Percentiles rank a stretch among this genome's conserved stretches.
Conservation (phyloP, 2,888 invertebrate species). For the Synergus laeviventris region DNA sequence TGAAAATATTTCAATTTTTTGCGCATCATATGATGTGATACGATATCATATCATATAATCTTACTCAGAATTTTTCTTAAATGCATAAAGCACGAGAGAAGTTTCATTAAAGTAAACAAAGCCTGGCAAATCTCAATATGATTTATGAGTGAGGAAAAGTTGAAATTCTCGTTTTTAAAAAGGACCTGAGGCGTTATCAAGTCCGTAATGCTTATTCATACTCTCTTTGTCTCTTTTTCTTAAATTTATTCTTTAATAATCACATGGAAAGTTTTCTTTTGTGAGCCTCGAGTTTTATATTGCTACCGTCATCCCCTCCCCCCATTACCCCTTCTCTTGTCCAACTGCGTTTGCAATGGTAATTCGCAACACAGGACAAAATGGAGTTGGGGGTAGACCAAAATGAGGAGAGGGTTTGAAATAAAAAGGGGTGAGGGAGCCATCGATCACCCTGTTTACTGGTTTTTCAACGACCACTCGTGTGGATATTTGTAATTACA, state of each 20-base stretch:
- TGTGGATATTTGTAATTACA: conserved; percentile 74
- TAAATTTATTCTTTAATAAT: conserved; percentile 35
- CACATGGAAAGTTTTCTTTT: conserved; percentile 28
- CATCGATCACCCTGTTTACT: conserved; percentile 69
- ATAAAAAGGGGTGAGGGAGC: conserved; percentile 42
- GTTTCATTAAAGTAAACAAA: conserved; percentile 36
- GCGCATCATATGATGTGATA: too few relatives aligned
- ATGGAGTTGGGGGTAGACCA: conserved; percentile 40
- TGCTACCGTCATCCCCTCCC: conserved; percentile 55
- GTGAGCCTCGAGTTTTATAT: conserved; percentile 23
- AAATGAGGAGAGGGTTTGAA: conserved; percentile 36
- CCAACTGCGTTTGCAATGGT: conserved; percentile 64
- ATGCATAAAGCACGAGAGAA: conserved; percentile 26
- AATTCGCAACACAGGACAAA: conserved; percentile 55
- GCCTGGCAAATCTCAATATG: conserved; percentile 36
- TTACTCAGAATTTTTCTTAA: conserved; percentile 11
- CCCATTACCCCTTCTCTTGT: conserved; percentile 56
- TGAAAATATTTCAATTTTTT: too few relatives aligned
- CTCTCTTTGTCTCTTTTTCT: conserved; percentile 34
- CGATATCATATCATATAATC: not conserved
- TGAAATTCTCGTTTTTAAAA: conserved; percentile 36
- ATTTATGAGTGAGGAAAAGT: conserved; percentile 39
- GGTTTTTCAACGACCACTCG: conserved; percentile 63
- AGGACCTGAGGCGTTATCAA: conserved; percentile 39
- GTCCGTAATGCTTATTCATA: conserved; percentile 33